Conservation (phyloP, 2,888 invertebrate genomes). For the Tryphoninae sp. region DNA sequence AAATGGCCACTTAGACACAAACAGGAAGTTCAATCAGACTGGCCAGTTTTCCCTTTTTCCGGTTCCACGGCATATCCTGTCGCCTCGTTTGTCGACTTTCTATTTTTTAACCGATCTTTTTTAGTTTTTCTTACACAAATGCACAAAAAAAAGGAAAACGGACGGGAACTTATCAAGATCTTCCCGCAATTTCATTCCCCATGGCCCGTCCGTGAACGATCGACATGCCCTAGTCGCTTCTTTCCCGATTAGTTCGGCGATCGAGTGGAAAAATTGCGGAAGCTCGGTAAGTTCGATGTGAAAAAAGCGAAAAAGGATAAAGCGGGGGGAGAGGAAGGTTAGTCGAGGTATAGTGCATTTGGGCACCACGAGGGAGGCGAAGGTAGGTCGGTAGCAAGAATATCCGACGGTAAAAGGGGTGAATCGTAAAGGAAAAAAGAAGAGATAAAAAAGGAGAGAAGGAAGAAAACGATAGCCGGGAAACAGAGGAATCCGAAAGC, state of each 20-base stretch:
- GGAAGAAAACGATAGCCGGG: constrained; percentile 26
- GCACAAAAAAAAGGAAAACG: constrained; percentile 1
- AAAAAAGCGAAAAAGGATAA: constrained; percentile 4
- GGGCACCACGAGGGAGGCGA: constrained; percentile 6
- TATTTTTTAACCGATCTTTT: background rate
- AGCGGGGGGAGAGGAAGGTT: constrained; percentile 21
- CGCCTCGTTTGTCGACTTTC: background rate
- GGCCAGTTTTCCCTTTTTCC: constrained; percentile 18
- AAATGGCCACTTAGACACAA: constrained; percentile 19
- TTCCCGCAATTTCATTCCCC: constrained; percentile 43
- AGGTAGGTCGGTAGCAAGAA: constrained; percentile 14
- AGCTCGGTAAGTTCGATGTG: constrained; percentile 30
- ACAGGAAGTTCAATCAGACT: constrained; percentile 47
- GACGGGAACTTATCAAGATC: constrained; percentile 54
- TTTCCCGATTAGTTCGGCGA: constrained; percentile 62
- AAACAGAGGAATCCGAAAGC: constrained; percentile 59
- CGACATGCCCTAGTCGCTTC: constrained; percentile 54
- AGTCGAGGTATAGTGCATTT: constrained; percentile 17
- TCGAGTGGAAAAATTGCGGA: constrained; percentile 58
- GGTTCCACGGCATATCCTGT: constrained; percentile 33
- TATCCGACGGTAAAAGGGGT: constrained; percentile 33
- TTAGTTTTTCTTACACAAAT: background rate
- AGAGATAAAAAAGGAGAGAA: background rate
- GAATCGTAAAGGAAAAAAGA: constrained; percentile 28
- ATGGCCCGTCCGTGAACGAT: constrained; percentile 40